These are phyloP conservation scores for Syngnathus scovelli DNA, from an alignment of 2,113 vertebrate species.

Conservation along the genomic window DNA sequence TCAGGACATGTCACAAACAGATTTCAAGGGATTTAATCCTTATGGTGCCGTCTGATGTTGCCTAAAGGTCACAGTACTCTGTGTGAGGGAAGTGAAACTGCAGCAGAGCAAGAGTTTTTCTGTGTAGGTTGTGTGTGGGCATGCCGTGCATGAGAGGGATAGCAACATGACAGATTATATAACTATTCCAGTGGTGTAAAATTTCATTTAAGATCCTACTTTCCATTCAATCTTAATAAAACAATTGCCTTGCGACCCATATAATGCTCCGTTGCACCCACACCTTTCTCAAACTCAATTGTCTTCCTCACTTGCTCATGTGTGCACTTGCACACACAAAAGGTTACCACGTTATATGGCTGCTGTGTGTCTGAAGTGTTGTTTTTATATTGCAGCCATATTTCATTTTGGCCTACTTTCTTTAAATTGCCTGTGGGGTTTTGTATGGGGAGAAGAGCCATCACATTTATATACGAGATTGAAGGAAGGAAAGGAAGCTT, in stretches of 20 bases:
- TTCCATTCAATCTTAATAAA: conserved; percentile 62
- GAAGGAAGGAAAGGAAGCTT: conserved; percentile 54
- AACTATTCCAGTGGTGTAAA: conserved; percentile 41
- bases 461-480: conserved; percentile 71
- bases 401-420: conserved; percentile 77
- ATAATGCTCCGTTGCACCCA: conserved; percentile 49
- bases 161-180: conserved; percentile 44
- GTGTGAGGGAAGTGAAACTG: conserved; percentile 27
- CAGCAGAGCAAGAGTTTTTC: conserved; percentile 6
- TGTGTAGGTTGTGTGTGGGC: conserved; percentile 20
- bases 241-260: conserved; percentile 50
- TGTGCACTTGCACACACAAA: conserved; percentile 39
- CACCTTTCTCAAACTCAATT: conserved; percentile 35
- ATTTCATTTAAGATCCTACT: conserved; percentile 51
- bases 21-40: conserved; percentile 58
- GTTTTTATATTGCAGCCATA: conserved; percentile 77
- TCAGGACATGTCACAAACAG: conserved; percentile 45
- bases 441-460: conserved; percentile 66
- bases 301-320: conserved; percentile 26
- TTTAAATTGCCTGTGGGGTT: conserved; percentile 74
- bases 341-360: conserved; percentile 54
- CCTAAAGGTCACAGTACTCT: conserved; percentile 44
- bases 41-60: conserved; percentile 41
- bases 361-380: conserved; percentile 67
- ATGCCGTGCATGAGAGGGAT: neutral